Conservation (phyloP, 92 coral and sea anemone genomes). For the Palythoa heliodiscus region DNA sequence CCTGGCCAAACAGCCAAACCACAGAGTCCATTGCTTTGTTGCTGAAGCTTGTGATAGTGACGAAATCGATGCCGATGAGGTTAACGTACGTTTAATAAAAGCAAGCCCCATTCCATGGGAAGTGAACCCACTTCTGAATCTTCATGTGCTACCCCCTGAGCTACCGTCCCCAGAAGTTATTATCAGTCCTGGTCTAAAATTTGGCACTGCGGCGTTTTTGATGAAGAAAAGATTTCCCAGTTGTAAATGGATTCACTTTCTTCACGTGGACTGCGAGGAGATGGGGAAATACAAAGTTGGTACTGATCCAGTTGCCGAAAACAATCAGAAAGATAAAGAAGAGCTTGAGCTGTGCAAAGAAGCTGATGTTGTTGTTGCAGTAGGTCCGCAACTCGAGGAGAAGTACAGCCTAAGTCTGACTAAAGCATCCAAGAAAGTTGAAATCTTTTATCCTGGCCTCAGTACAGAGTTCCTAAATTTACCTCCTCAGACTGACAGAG, state of each 20-base stretch:
- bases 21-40: too few relatives aligned
- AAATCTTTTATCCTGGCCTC: too few relatives aligned
- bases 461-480: too few relatives aligned
- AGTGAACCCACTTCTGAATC: not conserved
- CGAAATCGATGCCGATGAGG: too few relatives aligned
- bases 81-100: too few relatives aligned
- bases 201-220: not conserved
- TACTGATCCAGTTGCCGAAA: not conserved
- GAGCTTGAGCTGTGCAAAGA: not conserved
- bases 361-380: not conserved
- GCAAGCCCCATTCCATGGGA: too few relatives aligned
- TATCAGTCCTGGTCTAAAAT: not conserved
- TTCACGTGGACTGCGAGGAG: not conserved
- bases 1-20: too few relatives aligned
- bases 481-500: too few relatives aligned
- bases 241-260: not conserved
- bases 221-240: not conserved
- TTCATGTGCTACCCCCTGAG: not conserved
- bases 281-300: not conserved
- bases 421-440: too few relatives aligned
- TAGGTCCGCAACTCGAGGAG: too few relatives aligned
- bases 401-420: too few relatives aligned
- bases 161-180: not conserved
- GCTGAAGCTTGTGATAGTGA: too few relatives aligned
- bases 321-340: not conserved